A percentile compares a stretch with the other conserved stretches of the same genome.
These are phyloP conservation scores for Dinocampus coccinellae DNA, from an alignment of 2,888 invertebrate genomes.

Conservation along the genomic window DNA sequence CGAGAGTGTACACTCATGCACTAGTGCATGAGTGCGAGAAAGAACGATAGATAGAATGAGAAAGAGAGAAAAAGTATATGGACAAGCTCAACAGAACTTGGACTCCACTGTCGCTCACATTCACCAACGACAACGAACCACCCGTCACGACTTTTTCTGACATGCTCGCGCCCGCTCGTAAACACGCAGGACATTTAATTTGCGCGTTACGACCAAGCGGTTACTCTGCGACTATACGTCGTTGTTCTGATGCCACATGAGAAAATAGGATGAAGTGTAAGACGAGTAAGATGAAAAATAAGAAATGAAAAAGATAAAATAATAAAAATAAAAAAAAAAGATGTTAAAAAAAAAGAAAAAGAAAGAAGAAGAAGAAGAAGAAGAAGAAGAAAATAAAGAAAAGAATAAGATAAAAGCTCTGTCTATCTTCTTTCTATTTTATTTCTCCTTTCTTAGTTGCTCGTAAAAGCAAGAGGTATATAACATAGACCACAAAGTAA, in stretches of 20 bases:
- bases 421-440: conserved; percentile 5
- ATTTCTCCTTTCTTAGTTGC: not conserved
- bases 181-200: conserved; percentile 45
- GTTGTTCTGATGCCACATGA: conserved; percentile 15
- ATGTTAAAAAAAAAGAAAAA: too few species aligned
- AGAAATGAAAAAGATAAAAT: too few species aligned
- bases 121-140: conserved; percentile 20
- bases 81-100: conserved; percentile 19
- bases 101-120: conserved; percentile 26
- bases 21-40: not conserved
- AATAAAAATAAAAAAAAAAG: too few species aligned
- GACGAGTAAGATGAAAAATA: too few species aligned
- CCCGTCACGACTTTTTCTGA: conserved; percentile 31
- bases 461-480: not conserved
- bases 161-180: conserved; percentile 37
- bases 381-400: not conserved
- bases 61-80: too few species aligned
- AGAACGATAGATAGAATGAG: not conserved
- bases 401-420: not conserved
- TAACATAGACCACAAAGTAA: conserved; percentile 25
- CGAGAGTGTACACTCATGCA: not conserved
- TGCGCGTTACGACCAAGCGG: conserved; percentile 43
- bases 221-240: conserved; percentile 23
- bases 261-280: not conserved
- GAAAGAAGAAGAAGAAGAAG: not conserved